Conservation (phyloP, 2,888 invertebrate genomes). For the Oegoconia quadripuncta region DNA sequence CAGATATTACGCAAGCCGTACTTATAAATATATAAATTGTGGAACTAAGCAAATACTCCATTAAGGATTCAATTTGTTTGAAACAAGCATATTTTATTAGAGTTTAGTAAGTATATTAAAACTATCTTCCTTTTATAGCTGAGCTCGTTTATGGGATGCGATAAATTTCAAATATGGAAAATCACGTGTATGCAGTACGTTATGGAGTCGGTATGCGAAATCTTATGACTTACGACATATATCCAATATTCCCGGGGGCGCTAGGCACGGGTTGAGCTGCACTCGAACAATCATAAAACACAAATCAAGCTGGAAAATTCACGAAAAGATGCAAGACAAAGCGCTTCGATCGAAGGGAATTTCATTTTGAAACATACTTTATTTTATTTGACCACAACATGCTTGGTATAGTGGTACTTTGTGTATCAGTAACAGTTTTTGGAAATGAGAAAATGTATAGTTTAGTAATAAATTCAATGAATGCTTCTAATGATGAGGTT, state of each 20-base stretch:
- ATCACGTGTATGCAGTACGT: conserved; percentile 41
- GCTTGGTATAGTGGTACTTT: no score
- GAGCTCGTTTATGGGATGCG: no score
- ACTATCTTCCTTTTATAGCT: no score
- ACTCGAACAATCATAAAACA: conserved; percentile 60
- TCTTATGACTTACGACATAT: conserved; percentile 66
- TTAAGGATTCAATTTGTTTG: conserved; percentile 22
- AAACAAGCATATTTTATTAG: no score
- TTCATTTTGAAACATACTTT: conserved; percentile 65
- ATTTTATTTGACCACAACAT: no score
- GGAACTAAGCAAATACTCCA: conserved; percentile 2
- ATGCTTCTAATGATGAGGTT: no score
- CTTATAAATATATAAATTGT: no score
- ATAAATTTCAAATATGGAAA: conserved; percentile 35
- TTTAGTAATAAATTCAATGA: no score
- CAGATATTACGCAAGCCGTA: no score
- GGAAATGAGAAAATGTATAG: no score
- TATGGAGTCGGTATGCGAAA: conserved; percentile 55
- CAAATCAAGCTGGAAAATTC: conserved; percentile 61
- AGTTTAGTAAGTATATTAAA: no score
- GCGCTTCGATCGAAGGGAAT: conserved; percentile 60
- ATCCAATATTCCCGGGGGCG: conserved; percentile 62
- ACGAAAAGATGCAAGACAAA: conserved; percentile 59
- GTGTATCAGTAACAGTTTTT: no score
- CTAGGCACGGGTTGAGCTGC: conserved; percentile 39